Evolutionary conservation across 2,888 invertebrate genomes (phyloP), one percentile per base, ranked within the genome.

Genomic region (Nysson spinosus): DNA sequence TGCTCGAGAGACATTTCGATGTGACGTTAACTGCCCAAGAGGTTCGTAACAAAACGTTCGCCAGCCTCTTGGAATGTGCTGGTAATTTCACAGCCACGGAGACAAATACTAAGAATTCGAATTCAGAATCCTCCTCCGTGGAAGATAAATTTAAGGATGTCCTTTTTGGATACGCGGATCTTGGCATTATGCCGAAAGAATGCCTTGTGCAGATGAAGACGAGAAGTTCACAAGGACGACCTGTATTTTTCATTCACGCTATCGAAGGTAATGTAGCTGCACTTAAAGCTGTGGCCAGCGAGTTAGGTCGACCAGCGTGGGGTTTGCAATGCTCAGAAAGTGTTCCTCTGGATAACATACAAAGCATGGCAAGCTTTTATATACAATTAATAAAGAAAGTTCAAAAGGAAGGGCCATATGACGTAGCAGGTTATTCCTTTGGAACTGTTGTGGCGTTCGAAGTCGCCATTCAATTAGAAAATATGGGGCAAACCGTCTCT

Each of bases 401-500:
- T 40, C 96, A 96, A 88, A 91, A 93, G 6, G 88, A 89, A 58
- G 95, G 96, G 66, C 97, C 98, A 2, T 98, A 96, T 89, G 91
- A 93, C 46, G 89, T 99, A 69, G 92, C 95, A 37, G 99, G 98
- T 1, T 99, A 99, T 88, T 99, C 98, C 0, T 98, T 96, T 88
- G 99, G 99, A 66, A 96, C 96, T 34, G 93, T 94, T 77, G 94
- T 99, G 26, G 97, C 97, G 12, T 96, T 97, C 86, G 98, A 98
- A 89, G 98, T 99, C 93, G 95, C 95, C 19, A 88, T 94, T 24
- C 94, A 95, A 85, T 89, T 98, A 51, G 95, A 96, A 84, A 88
- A 89, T 72, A 86, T 80, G 22, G 90, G 90, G 2, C 90, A 91
- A 80, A 87, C 84, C 67, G 89, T 90, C 24, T 89, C 91, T 42